phyloP scores from a whole-genome alignment of 2,797 vertebrate species.

The Echiichthys vipera region DNA sequence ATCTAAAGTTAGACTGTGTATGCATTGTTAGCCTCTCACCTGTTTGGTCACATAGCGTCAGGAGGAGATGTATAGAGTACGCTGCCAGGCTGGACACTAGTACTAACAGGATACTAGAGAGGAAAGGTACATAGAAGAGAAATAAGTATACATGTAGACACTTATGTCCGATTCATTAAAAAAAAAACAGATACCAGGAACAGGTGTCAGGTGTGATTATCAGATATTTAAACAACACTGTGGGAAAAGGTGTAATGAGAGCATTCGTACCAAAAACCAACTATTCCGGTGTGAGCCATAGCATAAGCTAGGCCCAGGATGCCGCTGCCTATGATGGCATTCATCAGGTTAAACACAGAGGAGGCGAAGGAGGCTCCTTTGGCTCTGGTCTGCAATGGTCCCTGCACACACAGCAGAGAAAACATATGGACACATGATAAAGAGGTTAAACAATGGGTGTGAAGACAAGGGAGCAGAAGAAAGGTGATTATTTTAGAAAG shows the following conservation, averaged over 20 bases:
- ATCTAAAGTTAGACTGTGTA: conserved; percentile 18
- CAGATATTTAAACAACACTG: neutral
- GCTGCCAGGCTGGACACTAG: conserved; percentile 89
- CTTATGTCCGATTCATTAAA: neutral
- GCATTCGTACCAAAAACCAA: conserved; percentile 91
- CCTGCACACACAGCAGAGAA: conserved; percentile 57
- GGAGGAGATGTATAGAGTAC: conserved; percentile 94
- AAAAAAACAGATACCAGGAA: too few relatives aligned
- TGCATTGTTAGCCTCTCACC: conserved; percentile 81
- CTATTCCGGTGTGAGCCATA: conserved; percentile 92
- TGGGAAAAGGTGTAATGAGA: neutral
- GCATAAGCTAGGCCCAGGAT: conserved; percentile 94
- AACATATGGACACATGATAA: conserved; percentile 2
- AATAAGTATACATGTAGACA: neutral
- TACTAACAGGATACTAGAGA: conserved; percentile 88
- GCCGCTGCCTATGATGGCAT: conserved; percentile 96
- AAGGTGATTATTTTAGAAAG: conserved; percentile 40
- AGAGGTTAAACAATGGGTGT: neutral
- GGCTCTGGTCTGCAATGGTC: conserved; percentile 17
- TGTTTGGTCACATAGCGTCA: conserved; percentile 93
- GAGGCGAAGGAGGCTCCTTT: conserved; percentile 89
- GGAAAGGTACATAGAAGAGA: conserved; percentile 11
- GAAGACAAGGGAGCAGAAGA: conserved; percentile 16
- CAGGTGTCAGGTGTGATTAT: too few relatives aligned
- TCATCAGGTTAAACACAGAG: conserved; percentile 96